Percentiles rank a stretch among this genome's conserved stretches.
phyloP scores from a whole-genome alignment of 2,888 invertebrate species.

The Limnephilus rhombicus region DNA sequence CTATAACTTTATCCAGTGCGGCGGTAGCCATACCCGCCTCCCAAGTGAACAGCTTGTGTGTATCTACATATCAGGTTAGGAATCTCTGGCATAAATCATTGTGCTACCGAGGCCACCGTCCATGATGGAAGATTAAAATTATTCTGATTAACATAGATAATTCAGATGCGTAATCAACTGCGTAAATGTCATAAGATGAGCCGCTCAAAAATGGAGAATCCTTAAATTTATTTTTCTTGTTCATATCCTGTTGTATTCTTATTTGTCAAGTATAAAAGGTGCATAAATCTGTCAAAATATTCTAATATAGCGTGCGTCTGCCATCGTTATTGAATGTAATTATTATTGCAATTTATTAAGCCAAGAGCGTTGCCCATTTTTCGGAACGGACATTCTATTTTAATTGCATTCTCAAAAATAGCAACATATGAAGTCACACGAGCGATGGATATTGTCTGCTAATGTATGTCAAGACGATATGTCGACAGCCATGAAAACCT shows the following conservation, averaged over 20 bases:
- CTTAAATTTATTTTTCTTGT: not conserved
- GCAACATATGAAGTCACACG: constrained; percentile 13
- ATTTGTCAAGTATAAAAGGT: not conserved
- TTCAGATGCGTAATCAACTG: not conserved
- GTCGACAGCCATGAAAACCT: constrained; percentile 19
- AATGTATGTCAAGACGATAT: not conserved
- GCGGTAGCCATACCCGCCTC: too few relatives aligned
- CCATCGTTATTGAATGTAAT: not conserved
- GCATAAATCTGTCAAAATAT: not conserved
- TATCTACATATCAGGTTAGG: too few relatives aligned
- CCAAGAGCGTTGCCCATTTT: not conserved
- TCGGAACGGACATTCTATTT: not conserved
- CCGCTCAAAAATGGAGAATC: not conserved
- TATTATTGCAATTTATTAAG: not conserved
- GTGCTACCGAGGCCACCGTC: not conserved
- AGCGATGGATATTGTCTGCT: constrained; percentile 5
- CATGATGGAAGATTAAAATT: not conserved
- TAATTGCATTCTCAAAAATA: constrained; percentile 1
- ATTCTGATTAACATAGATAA: not conserved
- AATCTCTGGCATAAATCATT: not conserved
- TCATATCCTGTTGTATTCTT: not conserved
- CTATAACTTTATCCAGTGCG: too few relatives aligned
- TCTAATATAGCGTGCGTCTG: not conserved
- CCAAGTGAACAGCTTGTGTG: too few relatives aligned
- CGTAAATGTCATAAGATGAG: not conserved